Evolutionary conservation across 2,113 vertebrate genomes (phyloP).

Genomic region (Platysternon megacephalum): DNA sequence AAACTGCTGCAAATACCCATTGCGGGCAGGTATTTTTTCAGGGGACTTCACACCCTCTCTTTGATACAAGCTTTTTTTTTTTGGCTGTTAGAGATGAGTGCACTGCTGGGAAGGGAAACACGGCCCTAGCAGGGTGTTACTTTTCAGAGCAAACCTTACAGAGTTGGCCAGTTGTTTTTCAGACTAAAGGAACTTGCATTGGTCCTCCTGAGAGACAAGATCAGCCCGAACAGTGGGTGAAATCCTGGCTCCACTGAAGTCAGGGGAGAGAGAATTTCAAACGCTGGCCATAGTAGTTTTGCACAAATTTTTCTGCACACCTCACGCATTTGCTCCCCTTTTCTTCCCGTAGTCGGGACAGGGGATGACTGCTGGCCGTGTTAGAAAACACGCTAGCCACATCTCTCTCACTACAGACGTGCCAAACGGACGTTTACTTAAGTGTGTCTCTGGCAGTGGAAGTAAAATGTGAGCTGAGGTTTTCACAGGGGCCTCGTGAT

Average conservation of each 20-base stretch:
- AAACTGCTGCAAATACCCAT: neutral
- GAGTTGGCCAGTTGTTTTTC: neutral
- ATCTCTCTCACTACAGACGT: too few relatives aligned
- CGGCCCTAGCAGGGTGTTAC: neutral
- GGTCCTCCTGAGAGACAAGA: neutral
- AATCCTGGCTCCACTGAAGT: neutral
- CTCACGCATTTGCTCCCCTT: too few relatives aligned
- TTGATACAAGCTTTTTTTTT: too few relatives aligned
- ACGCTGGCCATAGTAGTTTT: neutral
- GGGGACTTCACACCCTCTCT: too few relatives aligned
- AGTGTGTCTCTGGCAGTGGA: too few relatives aligned
- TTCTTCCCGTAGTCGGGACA: accelerated
- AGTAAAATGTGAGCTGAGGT: neutral
- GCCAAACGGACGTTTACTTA: too few relatives aligned
- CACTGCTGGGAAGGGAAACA: too few relatives aligned
- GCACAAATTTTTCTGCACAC: neutral
- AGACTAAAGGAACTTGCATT: too few relatives aligned
- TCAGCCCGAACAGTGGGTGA: neutral
- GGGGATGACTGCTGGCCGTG: too few relatives aligned
- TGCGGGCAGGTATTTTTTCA: too few relatives aligned
- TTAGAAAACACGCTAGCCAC: neutral
- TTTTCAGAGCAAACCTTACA: neutral
- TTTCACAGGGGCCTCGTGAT: neutral
- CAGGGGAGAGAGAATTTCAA: neutral
- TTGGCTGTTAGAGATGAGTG: neutral